Evolutionary conservation across 2,113 vertebrate species (phyloP), one percentile per base, ranked within the genome.

Genomic region (Cavia porcellus): DNA sequence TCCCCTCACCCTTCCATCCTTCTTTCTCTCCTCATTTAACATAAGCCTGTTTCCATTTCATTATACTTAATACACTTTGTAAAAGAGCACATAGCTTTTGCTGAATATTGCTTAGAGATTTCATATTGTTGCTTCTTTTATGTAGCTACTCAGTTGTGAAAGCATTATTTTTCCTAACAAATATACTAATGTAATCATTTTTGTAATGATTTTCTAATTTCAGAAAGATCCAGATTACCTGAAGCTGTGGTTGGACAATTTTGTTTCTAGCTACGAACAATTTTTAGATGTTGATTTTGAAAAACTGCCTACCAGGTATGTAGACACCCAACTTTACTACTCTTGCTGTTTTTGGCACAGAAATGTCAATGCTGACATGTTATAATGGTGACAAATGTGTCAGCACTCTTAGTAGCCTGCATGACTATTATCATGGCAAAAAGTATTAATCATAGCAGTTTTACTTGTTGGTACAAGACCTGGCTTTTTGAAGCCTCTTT

Each of bases 141-240:
- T n/a, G n/a, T 88, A 83, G 52, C 9, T 93, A 82, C 30, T 61
- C 87, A 82, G 32, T 74, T 88, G 3, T 84, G 30, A 83, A 93
- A 80, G 2, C 14, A 32, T 93, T 88, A 72, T 62, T 79, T 90
- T 90, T 57, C 17, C n/a, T 83, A 35, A 75, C 17, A 96, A 22
- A 6, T 90, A 25, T 28, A 62, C 88, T 95, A 89, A 84, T 93
- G 61, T 64, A 17, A 30, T 72, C 10, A 38, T 42, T 24, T 72
- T 38, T 83, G 19, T 35, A 80, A 94, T 83, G 25, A 25, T 82
- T 95, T 97, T 95, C 15, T 88, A 90, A 92, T 98, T 98, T 97
- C 98, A 99, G 99, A 99, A 99, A 98, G 99, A 99, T 98, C 99
- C 99, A 93, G 99, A 99, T 99, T 99, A 99, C 97, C 98, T 99